Evolutionary conservation across 2,113 vertebrate genomes (phyloP).

Genomic region (Nyctibius bracteatus): DNA sequence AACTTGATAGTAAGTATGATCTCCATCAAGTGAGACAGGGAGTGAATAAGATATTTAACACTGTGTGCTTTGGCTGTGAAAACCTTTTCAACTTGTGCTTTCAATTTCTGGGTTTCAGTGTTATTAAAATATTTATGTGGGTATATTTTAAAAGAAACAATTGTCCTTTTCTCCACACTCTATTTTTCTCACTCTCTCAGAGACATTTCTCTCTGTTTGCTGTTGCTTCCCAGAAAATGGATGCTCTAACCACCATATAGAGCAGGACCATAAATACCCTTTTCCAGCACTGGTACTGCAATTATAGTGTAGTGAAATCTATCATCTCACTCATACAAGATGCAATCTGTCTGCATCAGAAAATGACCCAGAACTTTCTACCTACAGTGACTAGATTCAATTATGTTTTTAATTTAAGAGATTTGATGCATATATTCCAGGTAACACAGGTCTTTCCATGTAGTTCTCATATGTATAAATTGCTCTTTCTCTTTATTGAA

Average conservation of each 20-base stretch:
- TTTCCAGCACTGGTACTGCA: slow-evolving; percentile 79
- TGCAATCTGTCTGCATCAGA: slow-evolving; percentile 79
- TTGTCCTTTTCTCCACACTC: background rate
- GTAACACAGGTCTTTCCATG: slow-evolving; percentile 12
- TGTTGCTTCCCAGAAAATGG: slow-evolving; percentile 70
- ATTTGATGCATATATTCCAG: slow-evolving; percentile 76
- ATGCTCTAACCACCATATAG: slow-evolving; percentile 73
- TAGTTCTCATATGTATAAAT: background rate
- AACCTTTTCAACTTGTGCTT: slow-evolving; percentile 33
- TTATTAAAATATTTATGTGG: slow-evolving; percentile 35
- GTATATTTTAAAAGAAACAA: slow-evolving; percentile 23
- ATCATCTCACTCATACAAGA: slow-evolving; percentile 69
- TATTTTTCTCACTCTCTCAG: slow-evolving; percentile 44
- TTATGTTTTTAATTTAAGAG: slow-evolving; percentile 81
- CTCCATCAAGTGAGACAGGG: slow-evolving; percentile 3
- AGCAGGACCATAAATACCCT: slow-evolving; percentile 75
- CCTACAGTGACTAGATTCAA: slow-evolving; percentile 78
- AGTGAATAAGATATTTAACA: slow-evolving; percentile 19
- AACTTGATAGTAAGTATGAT: slow-evolving; percentile 55
- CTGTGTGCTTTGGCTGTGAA: background rate
- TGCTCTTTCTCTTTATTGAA: background rate
- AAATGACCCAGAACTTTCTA: slow-evolving; percentile 82
- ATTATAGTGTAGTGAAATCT: slow-evolving; percentile 76
- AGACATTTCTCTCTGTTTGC: slow-evolving; percentile 83
- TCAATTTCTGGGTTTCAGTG: slow-evolving; percentile 1